Base-by-base conservation (phyloP, 2,888 invertebrate genomes). In the Lysandra bellargus region DNA sequence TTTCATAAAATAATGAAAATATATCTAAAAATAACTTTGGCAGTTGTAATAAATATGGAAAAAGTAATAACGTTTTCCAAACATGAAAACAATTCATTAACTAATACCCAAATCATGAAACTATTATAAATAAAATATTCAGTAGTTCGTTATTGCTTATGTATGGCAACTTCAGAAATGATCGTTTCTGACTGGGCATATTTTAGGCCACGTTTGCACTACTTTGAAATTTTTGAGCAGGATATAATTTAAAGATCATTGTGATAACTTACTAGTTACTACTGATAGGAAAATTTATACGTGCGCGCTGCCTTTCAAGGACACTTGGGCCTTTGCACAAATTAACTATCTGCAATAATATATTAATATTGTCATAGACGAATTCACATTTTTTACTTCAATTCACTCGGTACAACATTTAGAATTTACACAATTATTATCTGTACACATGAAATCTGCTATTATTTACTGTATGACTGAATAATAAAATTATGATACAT, bases 391-490 rank as follows among this genome's bases (percentile, higher is more conserved):
- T 60, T 30, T 64, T 30, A 64, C 69, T 37, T 33, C 49, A 49
- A 9, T 9, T 49, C 69, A 69, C 69, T 69, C 69, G 37, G 14
- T 69, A 69, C 69, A 69, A 37, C 69, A 69, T 69, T 69, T 69
- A 69, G 5, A 69, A 37, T 37, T 57, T 69, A 69, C 33, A 69
- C 69, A 69, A 33, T 37, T 33, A 64, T 30, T 64, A 61, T 23
- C 17, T 57, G 57, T 57, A 57, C 57, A 57, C 57, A 57, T 57
- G 17, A 57, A 57, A 57, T 30, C 2, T 64, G 30, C 30, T 64
- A n/a, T 23, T 4, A 61, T 64, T 23, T 2, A 69, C 12, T 7
- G 14, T 33, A 1, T 4, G 14, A 14, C 12, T 33, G 4, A 12
- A 69, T 9, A 4, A 33, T 5, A 33, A 69, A 49, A 69, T 69